Evolutionary conservation across 2,797 vertebrate species (phyloP), one percentile per base, ranked within the genome.

Genomic region (Typhlichthys eigenmanni): DNA sequence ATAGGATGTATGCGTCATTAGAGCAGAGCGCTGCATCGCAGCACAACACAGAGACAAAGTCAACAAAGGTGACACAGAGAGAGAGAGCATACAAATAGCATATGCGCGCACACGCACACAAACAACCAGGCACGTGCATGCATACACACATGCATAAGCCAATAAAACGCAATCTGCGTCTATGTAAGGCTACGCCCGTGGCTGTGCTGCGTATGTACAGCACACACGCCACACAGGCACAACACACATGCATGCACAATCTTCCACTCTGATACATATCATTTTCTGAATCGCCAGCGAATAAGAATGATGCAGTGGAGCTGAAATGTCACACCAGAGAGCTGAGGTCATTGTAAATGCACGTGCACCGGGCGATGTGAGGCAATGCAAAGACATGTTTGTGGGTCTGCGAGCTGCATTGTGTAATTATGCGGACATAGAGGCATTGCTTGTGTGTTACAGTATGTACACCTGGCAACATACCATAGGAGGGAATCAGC

Each of bases 1-100:
- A 72, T 85, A 85, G 88, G 89, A 91, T 90, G 80, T 87, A 89
- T 90, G 85, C 82, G 82, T 91, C 91, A 91, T 92, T 92, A 91
- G 92, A 90, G 87, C 72, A 32, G 79, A 76, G 74, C 76, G 78
- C 66, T 69, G 78, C 72, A 56, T 64, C 76, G 82, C 79, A 78
- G n/a, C 72, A 79, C 70, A 71, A 58, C 71, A 74, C 80, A 81
- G 76, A 86, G 82, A 89, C 87, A 92, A 89, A 87, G 89, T 91
- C 87, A 91, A 89, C 83, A 89, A 91, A 90, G 88, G 90, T 89
- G 87, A 90, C 82, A 84, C n/a, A 11, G 65, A 89, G 64, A 70
- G 62, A 62, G 38, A 64, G 13, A 47, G 58, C 53, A 79, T 64
- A 76, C 34, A 14, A 76, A 84, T 73, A 84, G 59, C 59, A 78